phyloP scores from a whole-genome alignment of 2,888 invertebrate species.

The Lithosia quadra region DNA sequence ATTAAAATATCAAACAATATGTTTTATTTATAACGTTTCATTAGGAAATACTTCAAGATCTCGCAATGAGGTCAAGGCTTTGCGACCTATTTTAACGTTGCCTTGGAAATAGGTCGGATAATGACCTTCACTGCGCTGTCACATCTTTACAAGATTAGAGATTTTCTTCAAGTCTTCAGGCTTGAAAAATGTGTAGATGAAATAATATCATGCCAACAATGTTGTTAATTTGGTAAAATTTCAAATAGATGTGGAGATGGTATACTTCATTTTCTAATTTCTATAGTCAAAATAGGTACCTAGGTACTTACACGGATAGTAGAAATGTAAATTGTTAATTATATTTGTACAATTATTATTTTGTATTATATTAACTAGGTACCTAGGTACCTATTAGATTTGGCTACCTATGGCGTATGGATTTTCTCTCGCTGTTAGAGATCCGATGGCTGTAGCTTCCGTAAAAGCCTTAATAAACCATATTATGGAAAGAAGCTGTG shows the following conservation, averaged over 20 bases:
- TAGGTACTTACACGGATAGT: too few relatives aligned
- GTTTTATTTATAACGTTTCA: not conserved
- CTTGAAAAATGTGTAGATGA: constrained; percentile 2
- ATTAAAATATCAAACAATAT: not conserved
- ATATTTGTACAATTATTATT: too few relatives aligned
- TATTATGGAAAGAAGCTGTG: too few relatives aligned
- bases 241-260: not conserved
- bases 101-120: constrained; percentile 58
- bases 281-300: too few relatives aligned
- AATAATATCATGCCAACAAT: constrained; percentile 19
- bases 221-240: constrained; percentile 7
- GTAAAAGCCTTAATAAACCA: too few relatives aligned
- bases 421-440: not conserved
- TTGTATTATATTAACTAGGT: too few relatives aligned
- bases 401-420: too few relatives aligned
- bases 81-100: constrained; percentile 56
- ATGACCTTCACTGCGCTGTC: constrained; percentile 51
- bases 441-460: not conserved
- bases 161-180: constrained; percentile 25
- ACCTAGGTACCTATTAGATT: too few relatives aligned
- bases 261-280: not conserved
- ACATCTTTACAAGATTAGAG: constrained; percentile 28
- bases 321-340: too few relatives aligned
- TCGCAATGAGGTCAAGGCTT: constrained; percentile 56
- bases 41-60: constrained; percentile 7